Conservation (phyloP, 1,140 invertebrate genomes). For the Papilio polytes region DNA sequence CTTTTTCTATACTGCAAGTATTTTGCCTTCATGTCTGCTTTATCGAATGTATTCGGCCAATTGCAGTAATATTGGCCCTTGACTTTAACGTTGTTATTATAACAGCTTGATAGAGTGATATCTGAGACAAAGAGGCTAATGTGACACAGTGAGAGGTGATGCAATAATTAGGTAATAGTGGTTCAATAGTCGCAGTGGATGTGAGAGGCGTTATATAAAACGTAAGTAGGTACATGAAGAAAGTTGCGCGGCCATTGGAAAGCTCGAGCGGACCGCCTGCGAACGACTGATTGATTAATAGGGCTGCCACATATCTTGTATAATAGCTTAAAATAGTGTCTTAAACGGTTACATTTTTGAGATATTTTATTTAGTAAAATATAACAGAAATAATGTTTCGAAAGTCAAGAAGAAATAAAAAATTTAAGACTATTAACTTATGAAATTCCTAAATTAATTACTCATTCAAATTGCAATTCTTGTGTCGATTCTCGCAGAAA, state of each 20-base stretch:
- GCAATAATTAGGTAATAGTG: constrained; percentile 41
- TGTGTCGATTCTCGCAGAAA: constrained; percentile 87
- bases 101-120: not conserved
- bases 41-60: not conserved
- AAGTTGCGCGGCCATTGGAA: constrained; percentile 33
- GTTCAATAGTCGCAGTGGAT: constrained; percentile 15
- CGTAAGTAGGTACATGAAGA: constrained; percentile 33
- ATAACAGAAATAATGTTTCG: not conserved
- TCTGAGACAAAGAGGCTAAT: constrained; percentile 11
- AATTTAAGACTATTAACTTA: not conserved
- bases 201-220: constrained; percentile 39
- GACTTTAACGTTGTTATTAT: not conserved
- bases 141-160: constrained; percentile 19
- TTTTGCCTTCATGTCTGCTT: not conserved
- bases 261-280: constrained; percentile 11
- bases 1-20: not conserved
- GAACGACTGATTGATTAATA: constrained; percentile 13
- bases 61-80: not conserved
- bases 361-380: not conserved
- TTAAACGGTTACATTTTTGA: too few species aligned
- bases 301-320: not conserved
- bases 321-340: not conserved
- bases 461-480: constrained; percentile 79
- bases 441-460: constrained; percentile 42
- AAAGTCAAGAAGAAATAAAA: not conserved